Evolutionary conservation across 2,113 vertebrate species (phyloP).

Genomic region (Pterophyllum scalare): DNA sequence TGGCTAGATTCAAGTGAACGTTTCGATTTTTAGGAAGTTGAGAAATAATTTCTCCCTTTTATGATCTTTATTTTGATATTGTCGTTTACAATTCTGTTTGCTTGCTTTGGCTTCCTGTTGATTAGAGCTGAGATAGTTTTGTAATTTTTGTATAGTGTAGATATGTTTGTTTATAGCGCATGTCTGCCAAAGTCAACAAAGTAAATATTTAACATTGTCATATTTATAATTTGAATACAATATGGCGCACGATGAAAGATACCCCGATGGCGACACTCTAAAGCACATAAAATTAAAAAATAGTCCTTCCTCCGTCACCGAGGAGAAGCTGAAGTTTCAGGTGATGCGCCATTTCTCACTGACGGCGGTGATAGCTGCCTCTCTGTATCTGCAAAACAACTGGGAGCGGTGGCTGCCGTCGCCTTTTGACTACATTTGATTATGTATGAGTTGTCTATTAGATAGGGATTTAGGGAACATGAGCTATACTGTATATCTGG

Average conservation of each 20-base stretch:
- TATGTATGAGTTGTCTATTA: constrained; percentile 67
- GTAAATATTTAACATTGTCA: too few species aligned
- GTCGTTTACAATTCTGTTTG: not conserved
- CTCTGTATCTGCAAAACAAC: constrained; percentile 30
- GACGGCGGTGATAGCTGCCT: not conserved
- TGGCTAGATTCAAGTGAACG: too few species aligned
- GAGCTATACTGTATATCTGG: constrained; percentile 55
- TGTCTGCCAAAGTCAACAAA: not conserved
- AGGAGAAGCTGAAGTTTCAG: constrained; percentile 2
- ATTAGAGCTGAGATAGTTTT: not conserved
- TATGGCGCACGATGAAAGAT: not conserved
- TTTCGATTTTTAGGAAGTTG: not conserved
- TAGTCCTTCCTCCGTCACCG: not conserved
- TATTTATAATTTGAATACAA: not conserved
- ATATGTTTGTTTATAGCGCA: not conserved
- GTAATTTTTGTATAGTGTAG: not conserved
- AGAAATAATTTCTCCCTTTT: not conserved
- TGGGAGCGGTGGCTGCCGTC: not conserved
- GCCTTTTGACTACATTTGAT: constrained; percentile 35
- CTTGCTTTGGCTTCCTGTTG: not conserved
- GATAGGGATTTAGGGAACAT: constrained; percentile 66
- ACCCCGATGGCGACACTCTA: not conserved
- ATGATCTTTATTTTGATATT: not conserved
- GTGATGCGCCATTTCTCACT: not conserved
- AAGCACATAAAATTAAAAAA: not conserved